Percentiles rank a stretch among this genome's conserved stretches.
Evolutionary conservation across 2,113 vertebrate genomes (phyloP).

Genomic region (Cyanoderma ruficeps): DNA sequence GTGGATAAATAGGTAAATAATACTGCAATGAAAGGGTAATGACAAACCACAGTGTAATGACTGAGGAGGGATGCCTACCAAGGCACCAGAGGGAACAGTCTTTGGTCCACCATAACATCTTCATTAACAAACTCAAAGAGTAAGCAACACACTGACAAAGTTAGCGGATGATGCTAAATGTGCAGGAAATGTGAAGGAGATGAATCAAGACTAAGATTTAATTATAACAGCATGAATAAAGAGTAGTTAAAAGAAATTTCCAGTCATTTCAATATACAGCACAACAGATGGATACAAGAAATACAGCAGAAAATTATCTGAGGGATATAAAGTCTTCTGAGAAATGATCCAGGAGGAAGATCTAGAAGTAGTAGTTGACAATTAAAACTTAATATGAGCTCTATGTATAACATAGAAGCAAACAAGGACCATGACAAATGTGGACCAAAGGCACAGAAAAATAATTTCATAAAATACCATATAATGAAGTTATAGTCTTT

Average conservation of each 20-base stretch:
- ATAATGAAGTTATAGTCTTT: neutral
- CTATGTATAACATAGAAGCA: neutral
- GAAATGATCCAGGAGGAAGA: neutral
- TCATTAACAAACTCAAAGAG: neutral
- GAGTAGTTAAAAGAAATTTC: neutral
- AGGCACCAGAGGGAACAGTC: neutral
- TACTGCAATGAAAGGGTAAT: neutral
- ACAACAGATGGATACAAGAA: neutral
- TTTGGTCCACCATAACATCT: neutral
- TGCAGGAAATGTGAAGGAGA: neutral
- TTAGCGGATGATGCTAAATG: neutral
- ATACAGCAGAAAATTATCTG: neutral
- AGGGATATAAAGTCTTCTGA: neutral
- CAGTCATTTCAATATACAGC: neutral
- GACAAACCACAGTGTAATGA: neutral
- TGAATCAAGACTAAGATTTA: neutral
- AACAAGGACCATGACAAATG: neutral
- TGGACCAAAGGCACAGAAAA: neutral
- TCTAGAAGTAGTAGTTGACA: neutral
- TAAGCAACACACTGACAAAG: neutral
- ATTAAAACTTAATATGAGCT: neutral
- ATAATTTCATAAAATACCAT: neutral
- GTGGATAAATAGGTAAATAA: constrained; percentile 22
- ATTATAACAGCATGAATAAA: neutral
- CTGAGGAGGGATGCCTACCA: neutral